phyloP scores from a whole-genome alignment of 2,113 vertebrate genomes.

The Daphoenositta chrysoptera region DNA sequence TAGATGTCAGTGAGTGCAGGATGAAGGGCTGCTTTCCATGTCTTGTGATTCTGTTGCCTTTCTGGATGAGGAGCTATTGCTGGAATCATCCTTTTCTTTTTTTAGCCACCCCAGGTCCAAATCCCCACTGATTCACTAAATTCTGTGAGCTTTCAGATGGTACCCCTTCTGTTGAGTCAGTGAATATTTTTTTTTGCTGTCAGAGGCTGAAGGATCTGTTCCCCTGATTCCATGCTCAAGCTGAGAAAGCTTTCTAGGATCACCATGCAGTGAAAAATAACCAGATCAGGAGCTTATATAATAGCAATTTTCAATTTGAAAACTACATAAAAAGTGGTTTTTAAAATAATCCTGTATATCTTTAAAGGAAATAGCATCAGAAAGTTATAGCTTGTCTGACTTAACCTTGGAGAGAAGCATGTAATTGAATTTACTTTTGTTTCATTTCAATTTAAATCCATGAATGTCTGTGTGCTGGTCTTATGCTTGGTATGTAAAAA shows the following conservation, averaged over 20 bases:
- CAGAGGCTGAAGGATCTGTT: not conserved
- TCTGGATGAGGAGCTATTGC: not conserved
- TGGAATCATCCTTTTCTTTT: not conserved
- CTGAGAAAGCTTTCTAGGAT: not conserved
- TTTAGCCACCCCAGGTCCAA: not conserved
- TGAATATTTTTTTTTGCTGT: not conserved
- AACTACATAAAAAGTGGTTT: not conserved
- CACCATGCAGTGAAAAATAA: not conserved
- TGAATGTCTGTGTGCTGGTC: not conserved
- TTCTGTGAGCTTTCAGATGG: not conserved
- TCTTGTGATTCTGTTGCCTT: not conserved
- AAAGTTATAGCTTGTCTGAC: not conserved
- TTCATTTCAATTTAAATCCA: not conserved
- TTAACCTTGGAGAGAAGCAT: not conserved
- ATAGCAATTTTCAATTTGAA: not conserved
- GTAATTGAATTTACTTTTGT: not conserved
- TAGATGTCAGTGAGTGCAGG: not conserved
- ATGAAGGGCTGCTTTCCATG: not conserved
- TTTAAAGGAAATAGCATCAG: not conserved
- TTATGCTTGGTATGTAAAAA: not conserved
- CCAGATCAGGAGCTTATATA: not conserved
- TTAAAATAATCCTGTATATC: not conserved
- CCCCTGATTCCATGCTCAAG: not conserved
- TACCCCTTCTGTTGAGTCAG: not conserved
- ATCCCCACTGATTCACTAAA: not conserved